Evolutionary conservation across 2,113 vertebrate genomes (phyloP).

Genomic region (Butastur rufipennis): DNA sequence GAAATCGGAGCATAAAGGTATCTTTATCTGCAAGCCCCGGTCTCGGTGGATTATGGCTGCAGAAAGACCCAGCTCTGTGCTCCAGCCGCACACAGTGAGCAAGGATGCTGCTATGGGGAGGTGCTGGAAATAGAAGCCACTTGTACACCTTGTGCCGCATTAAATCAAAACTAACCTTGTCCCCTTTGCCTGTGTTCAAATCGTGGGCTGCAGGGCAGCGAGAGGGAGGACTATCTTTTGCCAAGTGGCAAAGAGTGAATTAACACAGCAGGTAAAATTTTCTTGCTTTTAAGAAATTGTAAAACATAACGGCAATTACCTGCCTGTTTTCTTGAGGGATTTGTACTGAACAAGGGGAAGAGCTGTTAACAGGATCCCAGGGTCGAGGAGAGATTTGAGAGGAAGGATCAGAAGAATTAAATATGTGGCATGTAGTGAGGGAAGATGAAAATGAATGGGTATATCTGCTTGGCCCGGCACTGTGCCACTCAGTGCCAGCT

Average conservation of each 20-base stretch:
- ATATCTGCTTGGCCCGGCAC: not conserved
- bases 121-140: not conserved
- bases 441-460: constrained; percentile 12
- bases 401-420: constrained; percentile 50
- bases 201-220: not conserved
- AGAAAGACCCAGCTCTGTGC: rapidly evolving
- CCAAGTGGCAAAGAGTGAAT: constrained; percentile 3
- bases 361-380: constrained; percentile 24
- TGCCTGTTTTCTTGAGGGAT: constrained; percentile 45
- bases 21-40: not conserved
- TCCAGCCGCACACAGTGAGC: rapidly evolving
- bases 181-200: not conserved
- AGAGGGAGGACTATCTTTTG: not conserved
- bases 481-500: not conserved
- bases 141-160: not conserved
- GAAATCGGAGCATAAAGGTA: not conserved
- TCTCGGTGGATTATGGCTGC: rapidly evolving
- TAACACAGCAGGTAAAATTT: not conserved
- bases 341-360: constrained; percentile 26
- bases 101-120: not conserved
- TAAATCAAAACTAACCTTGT: not conserved
- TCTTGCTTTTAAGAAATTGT: constrained; percentile 5
- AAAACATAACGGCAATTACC: not conserved
- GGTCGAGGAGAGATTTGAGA: constrained; percentile 12
- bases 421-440: not conserved